Evolutionary conservation across 2,888 invertebrate genomes (phyloP).

Genomic region (Hoplodrina blanda): DNA sequence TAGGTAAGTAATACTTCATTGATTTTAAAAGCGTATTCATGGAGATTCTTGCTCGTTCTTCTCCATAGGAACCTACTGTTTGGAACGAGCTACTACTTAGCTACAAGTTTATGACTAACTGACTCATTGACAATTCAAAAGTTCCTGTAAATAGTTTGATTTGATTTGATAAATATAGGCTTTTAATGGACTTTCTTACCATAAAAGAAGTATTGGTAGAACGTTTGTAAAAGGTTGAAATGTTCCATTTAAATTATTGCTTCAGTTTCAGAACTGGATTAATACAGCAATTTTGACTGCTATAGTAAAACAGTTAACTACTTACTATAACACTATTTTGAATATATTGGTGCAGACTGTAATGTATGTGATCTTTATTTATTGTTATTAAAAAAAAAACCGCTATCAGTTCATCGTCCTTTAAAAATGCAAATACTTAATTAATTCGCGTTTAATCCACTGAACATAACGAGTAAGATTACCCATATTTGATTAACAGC

Average conservation of each 20-base stretch:
- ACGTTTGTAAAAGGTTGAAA: not conserved
- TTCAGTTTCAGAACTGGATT: constrained; percentile 13
- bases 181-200: not conserved
- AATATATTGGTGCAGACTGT: too few relatives aligned
- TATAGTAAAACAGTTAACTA: too few relatives aligned
- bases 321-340: too few relatives aligned
- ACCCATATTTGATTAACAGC: constrained; percentile 41
- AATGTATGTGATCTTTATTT: constrained; percentile 5
- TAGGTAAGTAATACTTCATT: too few relatives aligned
- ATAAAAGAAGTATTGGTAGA: not conserved
- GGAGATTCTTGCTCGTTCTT: too few relatives aligned
- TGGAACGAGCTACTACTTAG: too few relatives aligned
- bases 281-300: not conserved
- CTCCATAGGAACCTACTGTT: too few relatives aligned
- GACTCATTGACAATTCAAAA: too few relatives aligned
- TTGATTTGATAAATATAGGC: too few relatives aligned
- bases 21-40: too few relatives aligned
- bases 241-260: not conserved
- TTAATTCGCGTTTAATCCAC: constrained; percentile 41
- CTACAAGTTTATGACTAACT: too few relatives aligned
- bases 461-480: constrained; percentile 40
- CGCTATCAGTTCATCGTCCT: constrained; percentile 17
- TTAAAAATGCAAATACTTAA: constrained; percentile 45
- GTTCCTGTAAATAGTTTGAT: too few relatives aligned
- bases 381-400: constrained; percentile 2